phyloP scores from a whole-genome alignment of 2,888 invertebrate genomes.

The Acanthosepion pharaonis region DNA sequence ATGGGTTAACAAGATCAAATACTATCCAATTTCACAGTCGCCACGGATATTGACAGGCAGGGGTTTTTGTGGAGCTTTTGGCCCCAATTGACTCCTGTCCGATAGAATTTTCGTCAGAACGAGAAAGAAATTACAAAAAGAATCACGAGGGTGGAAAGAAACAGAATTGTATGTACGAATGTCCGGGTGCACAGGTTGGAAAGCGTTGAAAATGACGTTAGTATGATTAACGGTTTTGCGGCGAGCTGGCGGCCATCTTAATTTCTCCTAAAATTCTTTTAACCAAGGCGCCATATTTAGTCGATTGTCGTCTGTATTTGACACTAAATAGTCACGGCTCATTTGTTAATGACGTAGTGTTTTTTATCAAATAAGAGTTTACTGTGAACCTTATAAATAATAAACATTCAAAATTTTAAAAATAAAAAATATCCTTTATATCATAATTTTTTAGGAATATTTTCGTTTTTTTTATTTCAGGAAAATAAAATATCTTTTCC shows the following conservation, averaged over 20 bases:
- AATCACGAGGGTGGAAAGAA: not conserved
- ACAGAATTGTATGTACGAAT: not conserved
- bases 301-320: not conserved
- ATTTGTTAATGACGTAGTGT: not conserved
- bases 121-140: not conserved
- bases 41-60: not conserved
- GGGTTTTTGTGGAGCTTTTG: not conserved
- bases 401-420: too few species aligned
- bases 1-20: constrained; percentile 33
- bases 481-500: too few species aligned
- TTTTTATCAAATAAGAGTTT: not conserved
- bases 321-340: not conserved
- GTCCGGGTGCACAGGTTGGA: not conserved
- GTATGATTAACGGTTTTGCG: not conserved
- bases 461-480: too few species aligned
- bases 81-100: constrained; percentile 9
- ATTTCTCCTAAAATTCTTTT: not conserved
- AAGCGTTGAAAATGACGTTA: not conserved
- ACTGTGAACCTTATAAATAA: too few species aligned
- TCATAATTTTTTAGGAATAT: too few species aligned
- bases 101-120: constrained; percentile 14
- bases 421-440: too few species aligned
- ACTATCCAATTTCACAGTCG: not conserved
- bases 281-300: not conserved
- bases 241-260: not conserved